Evolutionary conservation across 2,888 invertebrate species (phyloP).

Genomic region (Gisinianus flammeolus): DNA sequence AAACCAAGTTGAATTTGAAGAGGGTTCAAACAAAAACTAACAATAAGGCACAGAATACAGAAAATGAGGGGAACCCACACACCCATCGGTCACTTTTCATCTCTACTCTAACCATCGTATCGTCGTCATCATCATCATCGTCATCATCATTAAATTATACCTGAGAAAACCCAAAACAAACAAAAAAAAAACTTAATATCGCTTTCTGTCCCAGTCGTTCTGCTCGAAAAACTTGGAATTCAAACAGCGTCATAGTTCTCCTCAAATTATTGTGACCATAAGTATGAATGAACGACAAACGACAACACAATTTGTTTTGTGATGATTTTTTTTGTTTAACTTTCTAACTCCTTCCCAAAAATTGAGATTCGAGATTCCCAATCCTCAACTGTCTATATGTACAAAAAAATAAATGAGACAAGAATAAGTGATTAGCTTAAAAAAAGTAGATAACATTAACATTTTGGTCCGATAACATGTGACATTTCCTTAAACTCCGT

Average conservation of each 20-base stretch:
- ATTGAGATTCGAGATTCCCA: no score
- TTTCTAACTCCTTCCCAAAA: background rate
- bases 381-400: no score
- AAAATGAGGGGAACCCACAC: background rate
- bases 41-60: background rate
- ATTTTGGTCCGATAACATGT: no score
- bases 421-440: no score
- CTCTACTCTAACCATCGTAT: background rate
- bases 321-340: background rate
- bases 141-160: background rate
- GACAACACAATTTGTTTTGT: background rate
- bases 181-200: background rate
- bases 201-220: background rate
- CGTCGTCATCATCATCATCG: background rate
- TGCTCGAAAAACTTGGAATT: no score
- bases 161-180: background rate
- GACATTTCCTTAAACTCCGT: no score
- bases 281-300: background rate
- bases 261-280: background rate
- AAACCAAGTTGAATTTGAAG: no score
- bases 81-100: background rate
- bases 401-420: no score
- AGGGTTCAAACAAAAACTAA: background rate
- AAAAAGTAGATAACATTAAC: no score
- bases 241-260: no score